Percentiles rank a stretch among this genome's conserved stretches.
phyloP scores from a whole-genome alignment of 2,113 vertebrate genomes.

The Coptodon bakossiorum region DNA sequence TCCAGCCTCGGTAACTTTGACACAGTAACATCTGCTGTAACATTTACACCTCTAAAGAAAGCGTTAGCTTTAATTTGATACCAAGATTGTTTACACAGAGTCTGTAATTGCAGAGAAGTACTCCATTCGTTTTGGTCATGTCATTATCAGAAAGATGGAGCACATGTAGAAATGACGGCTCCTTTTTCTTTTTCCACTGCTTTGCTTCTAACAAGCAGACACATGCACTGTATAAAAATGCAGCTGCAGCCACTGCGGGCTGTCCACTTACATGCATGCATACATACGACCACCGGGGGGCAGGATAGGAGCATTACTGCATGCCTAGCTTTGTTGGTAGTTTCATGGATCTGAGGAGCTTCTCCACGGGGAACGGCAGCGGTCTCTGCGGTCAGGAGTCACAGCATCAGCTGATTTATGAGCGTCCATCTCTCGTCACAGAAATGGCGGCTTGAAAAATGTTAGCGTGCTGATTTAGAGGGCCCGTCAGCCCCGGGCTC shows the following conservation, averaged over 20 bases:
- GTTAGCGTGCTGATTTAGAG: constrained; percentile 14
- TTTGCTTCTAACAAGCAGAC: background rate
- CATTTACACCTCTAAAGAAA: background rate
- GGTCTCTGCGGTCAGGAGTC: background rate
- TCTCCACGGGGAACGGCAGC: accelerated
- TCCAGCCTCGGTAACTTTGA: accelerated
- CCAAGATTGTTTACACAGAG: background rate
- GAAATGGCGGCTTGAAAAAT: constrained; percentile 3
- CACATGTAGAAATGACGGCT: background rate
- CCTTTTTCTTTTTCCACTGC: background rate
- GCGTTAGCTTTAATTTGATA: background rate
- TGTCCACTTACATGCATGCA: background rate
- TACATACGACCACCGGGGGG: background rate
- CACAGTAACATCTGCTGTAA: accelerated
- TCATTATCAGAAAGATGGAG: background rate
- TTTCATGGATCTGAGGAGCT: background rate
- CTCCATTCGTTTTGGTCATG: background rate
- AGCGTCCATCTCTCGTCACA: background rate
- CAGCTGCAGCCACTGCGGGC: accelerated
- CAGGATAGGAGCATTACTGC: accelerated
- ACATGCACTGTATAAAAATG: background rate
- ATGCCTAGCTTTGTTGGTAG: background rate
- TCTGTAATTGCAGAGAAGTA: background rate
- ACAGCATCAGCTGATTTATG: background rate
- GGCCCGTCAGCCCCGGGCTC: background rate